Evolutionary conservation across 2,797 vertebrate species (phyloP).

Genomic region (Rhinatrema bivittatum): DNA sequence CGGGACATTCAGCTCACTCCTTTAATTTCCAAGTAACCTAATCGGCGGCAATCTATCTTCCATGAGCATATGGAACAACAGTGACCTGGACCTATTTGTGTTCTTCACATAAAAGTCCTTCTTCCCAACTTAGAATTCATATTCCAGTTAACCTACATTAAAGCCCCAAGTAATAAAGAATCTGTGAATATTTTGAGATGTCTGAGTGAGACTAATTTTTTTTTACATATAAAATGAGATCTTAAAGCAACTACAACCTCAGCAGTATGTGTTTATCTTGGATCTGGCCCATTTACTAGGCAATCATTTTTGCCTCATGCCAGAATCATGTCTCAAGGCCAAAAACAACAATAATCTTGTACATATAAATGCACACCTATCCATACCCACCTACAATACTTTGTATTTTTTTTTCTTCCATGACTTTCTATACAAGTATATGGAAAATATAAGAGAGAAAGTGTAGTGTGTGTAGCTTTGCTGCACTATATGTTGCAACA

Average conservation of each 20-base stretch:
- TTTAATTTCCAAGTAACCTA: no score
- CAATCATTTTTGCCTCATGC: constrained; percentile 28
- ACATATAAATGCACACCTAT: not conserved
- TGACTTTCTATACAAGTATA: no score
- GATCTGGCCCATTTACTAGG: constrained; percentile 29
- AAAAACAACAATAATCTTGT: constrained; percentile 27
- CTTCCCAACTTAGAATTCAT: not conserved
- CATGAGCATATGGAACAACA: no score
- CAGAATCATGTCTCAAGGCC: constrained; percentile 18
- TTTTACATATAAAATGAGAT: constrained; percentile 38
- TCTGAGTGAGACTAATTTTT: constrained; percentile 30
- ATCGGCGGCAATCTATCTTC: no score
- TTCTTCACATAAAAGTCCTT: no score
- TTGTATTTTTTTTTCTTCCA: no score
- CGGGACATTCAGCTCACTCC: no score
- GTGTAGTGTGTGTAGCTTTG: no score
- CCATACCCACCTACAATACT: no score
- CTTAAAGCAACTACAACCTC: constrained; percentile 35
- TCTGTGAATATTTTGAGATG: constrained; percentile 24
- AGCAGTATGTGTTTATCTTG: constrained; percentile 24
- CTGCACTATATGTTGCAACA: no score
- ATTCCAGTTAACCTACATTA: not conserved
- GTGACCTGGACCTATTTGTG: no score
- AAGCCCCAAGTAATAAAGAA: constrained; percentile 32
- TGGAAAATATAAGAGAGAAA: no score